phyloP scores from a whole-genome alignment of 2,888 invertebrate species.

The Leptinotarsa rubiginosa region DNA sequence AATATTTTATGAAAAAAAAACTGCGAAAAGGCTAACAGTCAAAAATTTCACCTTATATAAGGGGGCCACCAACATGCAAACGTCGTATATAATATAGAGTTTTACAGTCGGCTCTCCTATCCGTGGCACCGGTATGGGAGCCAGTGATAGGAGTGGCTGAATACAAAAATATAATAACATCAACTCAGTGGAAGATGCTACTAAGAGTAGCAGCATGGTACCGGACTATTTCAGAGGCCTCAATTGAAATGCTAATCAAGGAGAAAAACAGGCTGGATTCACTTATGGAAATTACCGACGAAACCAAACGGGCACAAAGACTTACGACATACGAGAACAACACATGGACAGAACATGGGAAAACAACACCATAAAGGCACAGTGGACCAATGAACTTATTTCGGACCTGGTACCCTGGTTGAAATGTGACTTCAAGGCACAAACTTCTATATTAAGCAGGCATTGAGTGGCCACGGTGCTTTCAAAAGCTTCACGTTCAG shows the following conservation, averaged over 20 bases:
- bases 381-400: slow-evolving; percentile 19
- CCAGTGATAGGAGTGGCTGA: slow-evolving; percentile 26
- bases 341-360: slow-evolving; percentile 19
- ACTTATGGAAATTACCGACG: not conserved
- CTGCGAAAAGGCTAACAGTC: too few relatives aligned
- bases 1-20: too few relatives aligned
- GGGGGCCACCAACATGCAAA: not conserved
- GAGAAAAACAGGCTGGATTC: slow-evolving; percentile 23
- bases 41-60: too few relatives aligned
- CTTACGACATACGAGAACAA: not conserved
- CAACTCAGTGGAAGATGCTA: slow-evolving; percentile 29
- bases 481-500: slow-evolving; percentile 15
- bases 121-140: slow-evolving; percentile 34
- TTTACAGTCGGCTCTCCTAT: slow-evolving; percentile 1
- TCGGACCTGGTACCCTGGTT: not conserved
- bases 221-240: too few relatives aligned
- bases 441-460: slow-evolving; percentile 23
- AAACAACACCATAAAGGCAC: not conserved
- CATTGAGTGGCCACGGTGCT: slow-evolving; percentile 27
- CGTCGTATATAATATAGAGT: slow-evolving; percentile 3
- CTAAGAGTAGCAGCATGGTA: slow-evolving; percentile 23
- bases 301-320: not conserved
- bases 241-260: slow-evolving; percentile 32
- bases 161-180: slow-evolving; percentile 28
- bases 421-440: not conserved